Evolutionary conservation across 2,888 invertebrate genomes (phyloP), one percentile per base, ranked within the genome.

Genomic region (Tanypteryx hageni): DNA sequence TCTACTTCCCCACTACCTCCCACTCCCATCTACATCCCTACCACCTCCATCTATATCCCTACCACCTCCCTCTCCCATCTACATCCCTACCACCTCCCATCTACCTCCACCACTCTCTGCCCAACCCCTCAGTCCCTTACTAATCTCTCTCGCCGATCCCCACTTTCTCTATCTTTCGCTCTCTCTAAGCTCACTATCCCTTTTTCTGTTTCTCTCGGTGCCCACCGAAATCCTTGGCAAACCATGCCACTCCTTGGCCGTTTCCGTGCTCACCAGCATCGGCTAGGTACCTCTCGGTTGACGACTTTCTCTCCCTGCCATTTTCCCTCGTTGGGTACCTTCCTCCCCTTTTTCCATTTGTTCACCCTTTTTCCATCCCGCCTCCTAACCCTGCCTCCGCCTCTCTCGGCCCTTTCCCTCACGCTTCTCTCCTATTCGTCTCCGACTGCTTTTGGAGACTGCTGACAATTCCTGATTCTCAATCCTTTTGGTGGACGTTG

Each of bases 401-500:
- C 44, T 44, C 44, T 5, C 5, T 5, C 44, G 44, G 3, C 44
- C 44, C 44, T 44, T 44, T 44, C 44, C 44, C 44, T 44, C 44
- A 44, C 44, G 44, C 44, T 44, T 44, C 44, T 44, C 44, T 44
- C 44, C 44, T 44, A 44, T 44, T 44, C 44, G 68, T n/a, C 68
- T 22, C 68, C 18, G 68, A 18, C 68, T 64, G 64, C 16, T 27
- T 76, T 27, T 13, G 27, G 76, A 76, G 76, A 13, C 76, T 27
- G 76, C 76, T 76, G 76, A 68, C 68, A 68, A 68, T 68, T 68
- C 86, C 86, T 44, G 89, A 89, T 44, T 61, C 89, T 89, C 57
- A 64, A 76, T 76, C 76, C 76, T 76, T 76, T 76, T 76, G 76
- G 76, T 76, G 22, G 76, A 22, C 22, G 59, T 27, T 31, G 83